Evolutionary conservation across 2,888 invertebrate genomes (phyloP).

Genomic region (Aradus depressus): DNA sequence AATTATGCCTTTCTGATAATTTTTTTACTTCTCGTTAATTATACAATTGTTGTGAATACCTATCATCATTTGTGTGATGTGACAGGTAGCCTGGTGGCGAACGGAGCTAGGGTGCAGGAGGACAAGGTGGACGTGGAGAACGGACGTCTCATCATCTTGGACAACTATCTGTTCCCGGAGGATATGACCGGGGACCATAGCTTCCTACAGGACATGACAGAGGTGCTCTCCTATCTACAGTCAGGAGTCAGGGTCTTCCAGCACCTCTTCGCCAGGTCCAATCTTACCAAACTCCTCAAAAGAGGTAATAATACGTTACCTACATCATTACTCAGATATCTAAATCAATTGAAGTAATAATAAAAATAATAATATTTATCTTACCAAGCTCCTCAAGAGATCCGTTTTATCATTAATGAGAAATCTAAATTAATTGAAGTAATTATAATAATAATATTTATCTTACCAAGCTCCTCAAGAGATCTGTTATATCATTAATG

Average conservation of each 20-base stretch:
- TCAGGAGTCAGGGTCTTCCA: constrained; percentile 52
- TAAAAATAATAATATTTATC: neutral
- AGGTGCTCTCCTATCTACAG: constrained; percentile 48
- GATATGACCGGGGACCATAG: constrained; percentile 31
- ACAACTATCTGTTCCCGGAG: constrained; percentile 41
- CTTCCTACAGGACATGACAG: constrained; percentile 40
- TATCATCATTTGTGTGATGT: too few relatives aligned
- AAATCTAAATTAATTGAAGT: too few relatives aligned
- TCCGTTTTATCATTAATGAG: too few relatives aligned
- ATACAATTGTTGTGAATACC: too few relatives aligned
- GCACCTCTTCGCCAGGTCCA: constrained; percentile 49
- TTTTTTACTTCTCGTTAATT: too few relatives aligned
- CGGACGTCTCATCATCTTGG: constrained; percentile 39
- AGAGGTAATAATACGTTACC: constrained; percentile 37
- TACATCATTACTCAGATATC: neutral
- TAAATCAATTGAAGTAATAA: neutral
- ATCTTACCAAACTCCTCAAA: constrained; percentile 45
- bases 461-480: too few relatives aligned
- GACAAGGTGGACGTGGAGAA: constrained; percentile 37
- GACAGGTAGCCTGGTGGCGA: constrained; percentile 36
- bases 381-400: too few relatives aligned
- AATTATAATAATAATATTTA: too few relatives aligned
- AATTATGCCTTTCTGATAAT: too few relatives aligned
- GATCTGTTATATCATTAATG: too few relatives aligned
- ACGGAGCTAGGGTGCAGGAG: constrained; percentile 39